Evolutionary conservation across 2,797 vertebrate genomes (phyloP).

Genomic region (Oreochromis grahami): DNA sequence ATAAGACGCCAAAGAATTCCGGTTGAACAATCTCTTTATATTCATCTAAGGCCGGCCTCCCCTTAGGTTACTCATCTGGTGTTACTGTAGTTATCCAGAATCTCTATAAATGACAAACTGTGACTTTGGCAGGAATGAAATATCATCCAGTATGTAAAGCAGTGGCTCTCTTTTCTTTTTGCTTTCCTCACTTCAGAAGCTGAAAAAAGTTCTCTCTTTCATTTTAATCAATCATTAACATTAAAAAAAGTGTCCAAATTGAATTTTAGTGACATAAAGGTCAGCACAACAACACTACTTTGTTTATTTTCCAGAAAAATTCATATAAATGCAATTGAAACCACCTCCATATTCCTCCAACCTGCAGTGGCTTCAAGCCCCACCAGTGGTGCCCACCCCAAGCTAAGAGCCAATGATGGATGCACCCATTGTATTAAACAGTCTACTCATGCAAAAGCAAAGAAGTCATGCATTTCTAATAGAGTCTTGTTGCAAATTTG

Average conservation of each 20-base stretch:
- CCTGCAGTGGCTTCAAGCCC: background rate
- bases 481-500: background rate
- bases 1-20: background rate
- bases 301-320: background rate
- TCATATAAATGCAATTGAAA: background rate
- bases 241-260: background rate
- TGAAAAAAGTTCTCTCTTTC: background rate
- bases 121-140: conserved; percentile 6
- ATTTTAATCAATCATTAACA: background rate
- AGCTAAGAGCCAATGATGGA: background rate
- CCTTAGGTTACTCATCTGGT: conserved; percentile 4
- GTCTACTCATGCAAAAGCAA: background rate
- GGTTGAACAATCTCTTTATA: conserved; percentile 10
- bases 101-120: conserved; percentile 4
- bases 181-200: background rate
- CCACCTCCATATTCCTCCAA: background rate
- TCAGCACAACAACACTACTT: background rate
- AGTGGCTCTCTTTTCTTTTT: background rate
- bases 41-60: background rate
- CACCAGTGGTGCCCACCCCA: background rate
- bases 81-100: background rate
- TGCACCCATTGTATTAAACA: background rate
- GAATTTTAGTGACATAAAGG: background rate
- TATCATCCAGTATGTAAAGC: conserved; percentile 2
- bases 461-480: conserved; percentile 4